Evolutionary conservation across 2,113 vertebrate species (phyloP).

Genomic region (Amphiprion percula): DNA sequence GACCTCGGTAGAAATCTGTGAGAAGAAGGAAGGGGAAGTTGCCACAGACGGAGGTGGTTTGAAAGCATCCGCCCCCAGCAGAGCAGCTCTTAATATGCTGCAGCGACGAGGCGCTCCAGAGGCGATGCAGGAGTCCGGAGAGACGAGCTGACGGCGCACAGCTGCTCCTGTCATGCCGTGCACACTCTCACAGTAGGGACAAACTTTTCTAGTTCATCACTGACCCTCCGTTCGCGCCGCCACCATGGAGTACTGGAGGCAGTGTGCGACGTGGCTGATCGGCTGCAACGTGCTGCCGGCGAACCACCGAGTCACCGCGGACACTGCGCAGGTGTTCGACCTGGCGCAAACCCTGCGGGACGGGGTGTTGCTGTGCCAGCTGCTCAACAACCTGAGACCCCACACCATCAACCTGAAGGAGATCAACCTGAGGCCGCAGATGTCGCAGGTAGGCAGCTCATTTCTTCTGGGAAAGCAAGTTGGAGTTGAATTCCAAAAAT

Average conservation of each 20-base stretch:
- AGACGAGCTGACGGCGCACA: background rate
- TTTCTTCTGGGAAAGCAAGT: conserved; percentile 10
- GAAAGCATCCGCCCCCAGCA: conserved; percentile 21
- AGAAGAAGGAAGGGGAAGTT: conserved; percentile 66
- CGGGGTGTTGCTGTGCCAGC: conserved; percentile 93
- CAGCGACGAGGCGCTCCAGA: conserved; percentile 35
- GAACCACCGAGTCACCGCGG: conserved; percentile 92
- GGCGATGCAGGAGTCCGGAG: conserved; percentile 36
- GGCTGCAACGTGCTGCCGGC: conserved; percentile 91
- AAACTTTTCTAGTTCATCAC: background rate
- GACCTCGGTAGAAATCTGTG: conserved; percentile 24
- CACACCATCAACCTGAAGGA: conserved; percentile 91
- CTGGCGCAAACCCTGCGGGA: conserved; percentile 94
- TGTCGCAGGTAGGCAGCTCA: conserved; percentile 89
- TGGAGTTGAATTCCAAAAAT: background rate
- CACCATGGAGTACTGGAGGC: conserved; percentile 92
- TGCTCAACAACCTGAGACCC: conserved; percentile 91
- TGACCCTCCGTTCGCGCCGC: background rate
- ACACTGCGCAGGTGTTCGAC: conserved; percentile 92
- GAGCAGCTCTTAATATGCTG: conserved; percentile 33
- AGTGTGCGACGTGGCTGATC: conserved; percentile 93
- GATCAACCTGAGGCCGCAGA: conserved; percentile 94
- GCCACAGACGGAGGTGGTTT: conserved; percentile 24
- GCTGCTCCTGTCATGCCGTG: conserved; percentile 25
- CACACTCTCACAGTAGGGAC: background rate